Evolutionary conservation across 2,797 vertebrate species (phyloP).

Genomic region (Hipposideros larvatus): DNA sequence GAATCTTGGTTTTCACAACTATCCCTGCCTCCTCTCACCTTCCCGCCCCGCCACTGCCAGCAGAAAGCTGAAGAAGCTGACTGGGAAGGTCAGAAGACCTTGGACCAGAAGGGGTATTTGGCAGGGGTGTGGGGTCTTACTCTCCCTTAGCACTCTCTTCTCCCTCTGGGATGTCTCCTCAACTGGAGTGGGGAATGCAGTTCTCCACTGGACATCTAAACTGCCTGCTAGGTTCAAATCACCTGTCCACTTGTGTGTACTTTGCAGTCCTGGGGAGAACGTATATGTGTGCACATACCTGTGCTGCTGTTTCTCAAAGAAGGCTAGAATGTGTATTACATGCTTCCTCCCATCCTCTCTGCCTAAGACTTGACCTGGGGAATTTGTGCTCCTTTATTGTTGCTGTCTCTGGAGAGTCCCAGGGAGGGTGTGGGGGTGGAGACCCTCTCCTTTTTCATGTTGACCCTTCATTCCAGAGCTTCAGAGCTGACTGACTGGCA

Average conservation of each 20-base stretch:
- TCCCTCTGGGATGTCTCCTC: not conserved
- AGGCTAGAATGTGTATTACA: not conserved
- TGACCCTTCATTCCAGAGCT: slow-evolving; percentile 59
- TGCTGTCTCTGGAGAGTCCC: not conserved
- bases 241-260: slow-evolving; percentile 52
- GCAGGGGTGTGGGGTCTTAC: not conserved
- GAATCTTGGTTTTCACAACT: not conserved
- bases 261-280: slow-evolving; percentile 22
- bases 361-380: not conserved
- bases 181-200: not conserved
- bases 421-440: not conserved
- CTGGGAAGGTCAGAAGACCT: slow-evolving; percentile 27
- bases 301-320: not conserved
- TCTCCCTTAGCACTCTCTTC: not conserved
- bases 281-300: not conserved
- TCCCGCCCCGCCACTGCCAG: not conserved
- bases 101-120: not conserved
- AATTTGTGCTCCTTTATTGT: not conserved
- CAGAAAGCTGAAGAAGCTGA: slow-evolving; percentile 54
- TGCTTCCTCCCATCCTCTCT: not conserved
- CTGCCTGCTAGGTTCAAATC: not conserved
- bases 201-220: slow-evolving; percentile 38
- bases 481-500: not conserved
- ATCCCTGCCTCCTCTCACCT: not conserved
- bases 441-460: not conserved